These are phyloP conservation scores for Callyntrura guangdongensis DNA, from an alignment of 2,888 invertebrate genomes.

Conservation along the genomic window DNA sequence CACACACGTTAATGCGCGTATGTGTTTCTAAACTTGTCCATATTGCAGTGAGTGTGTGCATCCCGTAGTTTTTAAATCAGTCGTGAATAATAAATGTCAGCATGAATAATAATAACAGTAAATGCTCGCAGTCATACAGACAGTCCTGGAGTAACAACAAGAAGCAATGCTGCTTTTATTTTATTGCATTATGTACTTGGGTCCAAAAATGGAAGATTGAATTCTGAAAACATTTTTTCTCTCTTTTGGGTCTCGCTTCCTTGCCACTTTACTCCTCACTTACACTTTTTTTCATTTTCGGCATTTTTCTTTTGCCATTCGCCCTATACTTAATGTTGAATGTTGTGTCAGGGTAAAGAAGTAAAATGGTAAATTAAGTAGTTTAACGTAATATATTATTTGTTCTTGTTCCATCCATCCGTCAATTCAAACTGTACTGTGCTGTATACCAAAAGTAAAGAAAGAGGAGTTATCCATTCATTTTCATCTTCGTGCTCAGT, in stretches of 20 bases:
- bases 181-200: slow-evolving; percentile 1
- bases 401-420: slow-evolving; percentile 50
- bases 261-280: not conserved
- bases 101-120: slow-evolving; percentile 66
- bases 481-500: slow-evolving; percentile 55
- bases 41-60: not conserved
- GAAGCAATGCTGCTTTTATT: slow-evolving; percentile 21
- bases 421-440: slow-evolving; percentile 30
- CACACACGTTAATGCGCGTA: not conserved
- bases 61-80: slow-evolving; percentile 34
- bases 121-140: slow-evolving; percentile 1
- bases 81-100: slow-evolving; percentile 74
- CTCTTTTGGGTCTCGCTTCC: not conserved
- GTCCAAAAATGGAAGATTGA: slow-evolving; percentile 52
- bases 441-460: not conserved
- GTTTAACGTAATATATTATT: not conserved
- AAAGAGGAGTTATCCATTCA: slow-evolving; percentile 29
- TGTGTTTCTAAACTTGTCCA: not conserved
- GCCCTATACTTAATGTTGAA: not conserved
- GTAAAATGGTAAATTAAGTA: slow-evolving; percentile 10
- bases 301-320: slow-evolving; percentile 1
- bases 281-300: slow-evolving; percentile 22
- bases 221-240: not conserved
- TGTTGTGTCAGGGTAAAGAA: slow-evolving; percentile 10
- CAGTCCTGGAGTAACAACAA: not conserved